Percentiles rank a stretch among this genome's conserved stretches.
Evolutionary conservation across 2,888 invertebrate genomes (phyloP).

Genomic region (Acanthacorydalis orientalis): DNA sequence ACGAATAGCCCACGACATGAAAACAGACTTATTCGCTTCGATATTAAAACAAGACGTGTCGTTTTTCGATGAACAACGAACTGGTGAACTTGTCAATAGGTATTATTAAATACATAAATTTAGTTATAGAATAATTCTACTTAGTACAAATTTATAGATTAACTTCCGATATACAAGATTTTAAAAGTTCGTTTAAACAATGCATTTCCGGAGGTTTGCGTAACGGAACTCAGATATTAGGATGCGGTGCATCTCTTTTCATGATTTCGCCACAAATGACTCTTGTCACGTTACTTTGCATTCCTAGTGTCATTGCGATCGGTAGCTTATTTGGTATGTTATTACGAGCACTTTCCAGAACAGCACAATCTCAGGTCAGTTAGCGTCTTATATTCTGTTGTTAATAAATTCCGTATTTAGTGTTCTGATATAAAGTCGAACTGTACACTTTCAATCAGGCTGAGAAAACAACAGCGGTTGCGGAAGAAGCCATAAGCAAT

Average conservation of each 20-base stretch:
- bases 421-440: not conserved
- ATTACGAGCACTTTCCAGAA: constrained; percentile 57
- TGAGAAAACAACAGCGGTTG: constrained; percentile 72
- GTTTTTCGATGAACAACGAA: constrained; percentile 81
- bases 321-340: constrained; percentile 70
- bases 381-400: too few species aligned
- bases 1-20: constrained; percentile 63
- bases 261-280: constrained; percentile 86
- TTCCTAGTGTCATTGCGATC: constrained; percentile 71
- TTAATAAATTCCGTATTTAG: not conserved
- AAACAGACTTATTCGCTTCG: constrained; percentile 64
- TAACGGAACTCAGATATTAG: constrained; percentile 69
- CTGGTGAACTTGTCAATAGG: constrained; percentile 85
- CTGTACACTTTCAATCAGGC: constrained; percentile 31
- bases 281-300: constrained; percentile 60
- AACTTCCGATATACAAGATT: constrained; percentile 89
- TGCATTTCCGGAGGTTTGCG: constrained; percentile 83
- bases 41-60: constrained; percentile 74
- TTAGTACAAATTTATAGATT: constrained; percentile 35
- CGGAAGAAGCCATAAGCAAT: constrained; percentile 87
- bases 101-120: constrained; percentile 17
- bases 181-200: constrained; percentile 91
- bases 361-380: constrained; percentile 65
- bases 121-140: not conserved
- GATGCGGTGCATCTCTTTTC: constrained; percentile 61